Conservation (phyloP, 2,888 invertebrate genomes). For the Limnephilus marmoratus region DNA sequence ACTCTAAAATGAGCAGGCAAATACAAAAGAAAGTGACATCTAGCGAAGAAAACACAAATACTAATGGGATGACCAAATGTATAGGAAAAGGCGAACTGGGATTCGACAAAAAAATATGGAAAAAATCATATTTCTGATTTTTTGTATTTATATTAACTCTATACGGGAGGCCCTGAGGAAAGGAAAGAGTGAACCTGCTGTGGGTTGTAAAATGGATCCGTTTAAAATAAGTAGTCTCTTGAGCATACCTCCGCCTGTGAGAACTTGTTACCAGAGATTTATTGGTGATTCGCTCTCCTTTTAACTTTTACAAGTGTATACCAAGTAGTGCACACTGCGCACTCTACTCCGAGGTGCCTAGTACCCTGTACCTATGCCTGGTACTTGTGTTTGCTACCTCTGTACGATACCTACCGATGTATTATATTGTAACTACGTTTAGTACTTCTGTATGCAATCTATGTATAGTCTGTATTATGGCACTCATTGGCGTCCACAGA, state of each 20-base stretch:
- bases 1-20: no score
- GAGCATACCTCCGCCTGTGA: neutral
- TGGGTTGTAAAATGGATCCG: neutral
- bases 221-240: neutral
- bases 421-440: no score
- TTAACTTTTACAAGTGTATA: neutral
- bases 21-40: no score
- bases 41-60: no score
- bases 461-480: no score
- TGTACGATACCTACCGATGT: no score
- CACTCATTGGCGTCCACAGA: no score
- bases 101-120: no score
- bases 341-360: neutral
- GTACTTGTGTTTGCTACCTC: neutral
- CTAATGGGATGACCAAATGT: no score
- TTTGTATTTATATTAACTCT: neutral
- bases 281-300: neutral
- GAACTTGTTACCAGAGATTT: neutral
- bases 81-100: no score
- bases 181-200: neutral
- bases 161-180: neutral
- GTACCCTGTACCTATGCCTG: neutral
- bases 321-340: neutral
- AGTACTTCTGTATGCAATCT: no score
- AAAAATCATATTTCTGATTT: no score